A percentile compares a stretch with the other conserved stretches of the same genome.
Conservation (phyloP, 2,888 invertebrate genomes). For the Acanthosepion esculentum region DNA sequence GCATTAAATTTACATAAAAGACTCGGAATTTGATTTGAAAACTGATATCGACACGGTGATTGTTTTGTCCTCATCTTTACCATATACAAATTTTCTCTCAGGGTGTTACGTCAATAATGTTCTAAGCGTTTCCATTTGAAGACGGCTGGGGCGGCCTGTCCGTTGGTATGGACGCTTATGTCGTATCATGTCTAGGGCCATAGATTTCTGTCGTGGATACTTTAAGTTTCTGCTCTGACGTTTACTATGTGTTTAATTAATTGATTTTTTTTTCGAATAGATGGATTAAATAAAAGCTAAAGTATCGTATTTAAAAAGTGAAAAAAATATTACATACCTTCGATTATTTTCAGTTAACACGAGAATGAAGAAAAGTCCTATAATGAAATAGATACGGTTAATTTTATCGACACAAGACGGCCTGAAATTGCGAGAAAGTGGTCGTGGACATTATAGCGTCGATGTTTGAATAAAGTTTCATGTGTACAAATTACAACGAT, state of each 20-base stretch:
- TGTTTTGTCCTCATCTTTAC: conserved; percentile 6
- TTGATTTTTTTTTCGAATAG: not conserved
- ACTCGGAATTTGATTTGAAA: not conserved
- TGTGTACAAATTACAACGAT: too few relatives aligned
- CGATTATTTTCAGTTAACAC: too few relatives aligned
- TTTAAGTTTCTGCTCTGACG: not conserved
- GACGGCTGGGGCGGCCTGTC: not conserved
- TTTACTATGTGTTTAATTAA: not conserved
- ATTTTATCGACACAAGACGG: too few relatives aligned
- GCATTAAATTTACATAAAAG: not conserved
- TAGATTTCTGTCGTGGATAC: not conserved
- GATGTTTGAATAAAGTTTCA: too few relatives aligned
- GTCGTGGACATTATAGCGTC: too few relatives aligned
- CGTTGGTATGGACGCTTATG: not conserved
- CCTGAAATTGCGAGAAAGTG: too few relatives aligned
- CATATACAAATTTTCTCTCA: not conserved
- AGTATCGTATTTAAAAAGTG: too few relatives aligned
- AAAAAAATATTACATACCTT: too few relatives aligned
- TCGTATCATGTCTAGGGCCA: not conserved
- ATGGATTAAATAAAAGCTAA: too few relatives aligned
- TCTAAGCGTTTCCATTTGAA: not conserved
- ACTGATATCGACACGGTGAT: not conserved
- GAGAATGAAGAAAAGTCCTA: too few relatives aligned
- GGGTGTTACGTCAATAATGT: not conserved
- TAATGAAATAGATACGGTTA: too few relatives aligned